phyloP scores from a whole-genome alignment of 1,140 invertebrate genomes.

The Tetragnatha versicolor region DNA sequence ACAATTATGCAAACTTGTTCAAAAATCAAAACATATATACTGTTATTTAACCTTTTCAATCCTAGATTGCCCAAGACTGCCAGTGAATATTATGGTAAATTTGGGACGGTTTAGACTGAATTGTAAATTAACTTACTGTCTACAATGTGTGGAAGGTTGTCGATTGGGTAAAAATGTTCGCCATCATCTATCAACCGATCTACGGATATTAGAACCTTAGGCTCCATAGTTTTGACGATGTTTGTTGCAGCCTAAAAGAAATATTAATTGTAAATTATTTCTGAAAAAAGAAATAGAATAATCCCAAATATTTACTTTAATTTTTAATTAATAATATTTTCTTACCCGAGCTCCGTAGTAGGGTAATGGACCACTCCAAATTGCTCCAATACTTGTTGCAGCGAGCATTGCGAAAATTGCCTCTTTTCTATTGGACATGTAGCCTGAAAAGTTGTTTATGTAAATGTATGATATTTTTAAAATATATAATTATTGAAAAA shows the following conservation, averaged over 20 bases:
- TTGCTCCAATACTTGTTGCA: constrained; percentile 55
- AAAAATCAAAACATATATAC: too few relatives aligned
- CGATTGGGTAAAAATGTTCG: constrained; percentile 3
- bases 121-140: too few relatives aligned
- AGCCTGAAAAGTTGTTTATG: constrained; percentile 50
- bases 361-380: constrained; percentile 57
- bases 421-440: constrained; percentile 54
- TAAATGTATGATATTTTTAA: too few relatives aligned
- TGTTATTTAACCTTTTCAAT: too few relatives aligned
- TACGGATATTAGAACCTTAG: constrained; percentile 32
- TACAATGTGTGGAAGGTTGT: constrained; percentile 22
- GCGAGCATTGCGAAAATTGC: constrained; percentile 55
- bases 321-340: neutral
- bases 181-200: constrained; percentile 26
- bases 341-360: constrained; percentile 53
- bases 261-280: neutral
- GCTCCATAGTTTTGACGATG: constrained; percentile 31
- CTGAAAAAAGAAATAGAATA: neutral
- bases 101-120: too few relatives aligned
- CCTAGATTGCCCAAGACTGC: too few relatives aligned
- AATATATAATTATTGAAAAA: too few relatives aligned
- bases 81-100: too few relatives aligned
- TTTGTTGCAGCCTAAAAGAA: constrained; percentile 31
- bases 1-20: too few relatives aligned
- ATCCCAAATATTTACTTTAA: neutral